Conservation (phyloP, 1,140 invertebrate genomes). For the Lethrus apterus region DNA sequence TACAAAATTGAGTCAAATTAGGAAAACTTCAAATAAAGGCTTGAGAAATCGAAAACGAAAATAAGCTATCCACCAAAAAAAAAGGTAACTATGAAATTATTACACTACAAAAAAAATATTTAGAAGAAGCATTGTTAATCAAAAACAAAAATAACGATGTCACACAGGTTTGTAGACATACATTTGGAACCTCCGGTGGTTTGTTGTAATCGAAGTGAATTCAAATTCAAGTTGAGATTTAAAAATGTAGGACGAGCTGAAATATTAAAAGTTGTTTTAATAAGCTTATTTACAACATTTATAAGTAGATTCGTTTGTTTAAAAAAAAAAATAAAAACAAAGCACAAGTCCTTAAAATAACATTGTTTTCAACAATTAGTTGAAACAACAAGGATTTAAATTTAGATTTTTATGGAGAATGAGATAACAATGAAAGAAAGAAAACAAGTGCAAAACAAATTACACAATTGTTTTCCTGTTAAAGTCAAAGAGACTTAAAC, state of each 20-base stretch:
- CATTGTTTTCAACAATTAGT: too few relatives aligned
- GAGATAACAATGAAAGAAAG: background rate
- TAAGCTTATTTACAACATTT: background rate
- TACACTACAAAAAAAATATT: constrained; percentile 10
- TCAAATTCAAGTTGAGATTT: constrained; percentile 90
- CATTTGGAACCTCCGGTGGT: constrained; percentile 58
- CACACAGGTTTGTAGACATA: constrained; percentile 45
- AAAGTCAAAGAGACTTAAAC: constrained; percentile 38
- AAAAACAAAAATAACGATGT: constrained; percentile 9
- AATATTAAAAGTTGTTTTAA: constrained; percentile 43
- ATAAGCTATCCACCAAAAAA: constrained; percentile 13
- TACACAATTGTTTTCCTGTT: constrained; percentile 16
- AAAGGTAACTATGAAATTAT: constrained; percentile 10
- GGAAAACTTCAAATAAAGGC: constrained; percentile 3
- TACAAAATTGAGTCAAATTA: constrained; percentile 11
- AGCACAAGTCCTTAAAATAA: too few relatives aligned
- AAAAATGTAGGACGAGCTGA: constrained; percentile 95
- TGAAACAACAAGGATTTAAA: too few relatives aligned
- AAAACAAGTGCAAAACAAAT: background rate
- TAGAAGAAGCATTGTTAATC: constrained; percentile 7
- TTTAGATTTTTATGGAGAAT: constrained; percentile 1
- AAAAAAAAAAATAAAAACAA: background rate
- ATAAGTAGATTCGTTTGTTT: background rate
- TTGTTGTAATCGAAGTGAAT: constrained; percentile 81
- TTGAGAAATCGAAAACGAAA: constrained; percentile 5